Evolutionary conservation across 2,888 invertebrate species (phyloP).

Genomic region (Rhagonycha lutea): DNA sequence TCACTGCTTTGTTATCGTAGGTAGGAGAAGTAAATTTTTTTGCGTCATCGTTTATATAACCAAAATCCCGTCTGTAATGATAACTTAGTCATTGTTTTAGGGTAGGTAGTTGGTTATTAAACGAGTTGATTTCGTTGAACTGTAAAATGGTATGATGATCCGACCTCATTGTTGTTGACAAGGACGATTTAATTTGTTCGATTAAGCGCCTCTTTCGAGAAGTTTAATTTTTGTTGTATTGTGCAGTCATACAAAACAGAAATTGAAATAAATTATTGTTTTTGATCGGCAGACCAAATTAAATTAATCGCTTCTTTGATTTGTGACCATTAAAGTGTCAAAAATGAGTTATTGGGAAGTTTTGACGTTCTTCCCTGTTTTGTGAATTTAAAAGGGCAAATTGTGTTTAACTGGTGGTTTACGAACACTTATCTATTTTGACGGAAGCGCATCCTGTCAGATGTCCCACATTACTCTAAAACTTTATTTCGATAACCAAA

Average conservation of each 20-base stretch:
- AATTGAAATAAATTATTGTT: neutral
- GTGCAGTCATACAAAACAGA: neutral
- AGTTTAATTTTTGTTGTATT: neutral
- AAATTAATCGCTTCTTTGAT: neutral
- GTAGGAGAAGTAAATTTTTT: neutral
- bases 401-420: neutral
- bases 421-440: constrained; percentile 6
- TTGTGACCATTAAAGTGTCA: neutral
- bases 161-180: constrained; percentile 7
- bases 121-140: constrained; percentile 9
- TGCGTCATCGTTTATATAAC: neutral
- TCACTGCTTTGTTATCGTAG: neutral
- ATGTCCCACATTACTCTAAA: neutral
- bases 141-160: neutral
- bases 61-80: neutral
- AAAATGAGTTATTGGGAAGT: neutral
- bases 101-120: constrained; percentile 9
- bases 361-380: neutral
- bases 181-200: constrained; percentile 14
- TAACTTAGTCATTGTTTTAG: constrained; percentile 9
- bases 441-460: constrained; percentile 15
- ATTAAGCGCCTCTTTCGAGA: constrained; percentile 8
- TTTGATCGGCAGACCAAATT: neutral
- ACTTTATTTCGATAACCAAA: neutral
- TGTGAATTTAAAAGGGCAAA: neutral